Evolutionary conservation across 2,113 vertebrate species (phyloP), one percentile per base, ranked within the genome.

Genomic region (Piaya cayana): DNA sequence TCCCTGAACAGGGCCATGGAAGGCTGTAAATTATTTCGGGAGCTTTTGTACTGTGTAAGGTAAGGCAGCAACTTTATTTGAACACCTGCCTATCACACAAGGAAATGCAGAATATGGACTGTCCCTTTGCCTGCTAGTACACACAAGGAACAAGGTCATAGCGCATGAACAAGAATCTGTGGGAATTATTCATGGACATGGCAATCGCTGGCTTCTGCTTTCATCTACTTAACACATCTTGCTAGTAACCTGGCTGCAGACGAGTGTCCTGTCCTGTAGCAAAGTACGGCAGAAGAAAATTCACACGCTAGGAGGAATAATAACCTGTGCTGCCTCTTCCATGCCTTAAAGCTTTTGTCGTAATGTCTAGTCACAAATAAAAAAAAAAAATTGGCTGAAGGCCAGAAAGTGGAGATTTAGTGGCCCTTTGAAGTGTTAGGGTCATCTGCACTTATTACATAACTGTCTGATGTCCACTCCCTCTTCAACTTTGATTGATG

Each of bases 11-110:
- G n/a, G 55, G 16, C 23, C 1, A 1, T 29, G 29, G 49, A 59
- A 78, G 47, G 30, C 43, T 55, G 49, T 36, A 71, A 14, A 78
- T 75, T 32, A 3, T 12, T 2, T 0, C 8, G 32, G 12, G 42
- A n/a, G 19, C 5, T 19, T 20, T 77, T 45, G 43, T 18, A 3
- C 45, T 55, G 50, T 0, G 0, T 3, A 0, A 29, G 36, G 16
- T 11, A 55, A 62, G 50, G 82, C 49, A 86, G 34, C 14, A 58
- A 3, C 9, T 42, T 20, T 34, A 5, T 27, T 45, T 8, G 27
- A 30, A 37, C 25, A 5, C 37, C 34, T 77, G 50, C 50, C 39
- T 72, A 7, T 25, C 12, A 5, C 21, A 7, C 50, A 8, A 10
- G 65, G 49, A 23, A 47, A 5, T 30, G 63, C 36, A 69, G 63